Evolutionary conservation across 2,113 vertebrate species (phyloP).

Genomic region (Brienomyrus brachyistius): DNA sequence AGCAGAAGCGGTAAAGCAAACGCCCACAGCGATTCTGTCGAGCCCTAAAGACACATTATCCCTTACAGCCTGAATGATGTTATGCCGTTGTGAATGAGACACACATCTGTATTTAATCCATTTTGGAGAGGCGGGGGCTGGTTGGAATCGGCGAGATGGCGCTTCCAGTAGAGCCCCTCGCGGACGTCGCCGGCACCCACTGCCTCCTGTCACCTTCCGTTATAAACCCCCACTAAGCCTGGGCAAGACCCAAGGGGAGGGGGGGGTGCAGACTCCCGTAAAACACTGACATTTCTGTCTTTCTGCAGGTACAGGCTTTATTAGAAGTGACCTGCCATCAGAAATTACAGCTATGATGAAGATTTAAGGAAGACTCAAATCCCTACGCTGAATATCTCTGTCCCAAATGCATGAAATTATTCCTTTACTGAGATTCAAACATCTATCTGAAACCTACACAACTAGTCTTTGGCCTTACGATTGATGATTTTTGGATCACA

Average conservation of each 20-base stretch:
- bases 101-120: constrained; percentile 8
- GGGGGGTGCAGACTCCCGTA: not conserved
- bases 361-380: not conserved
- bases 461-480: not conserved
- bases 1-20: not conserved
- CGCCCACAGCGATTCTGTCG: not conserved
- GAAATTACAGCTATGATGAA: not conserved
- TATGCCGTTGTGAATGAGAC: not conserved
- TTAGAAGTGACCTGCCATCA: not conserved
- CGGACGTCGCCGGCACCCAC: constrained; percentile 46
- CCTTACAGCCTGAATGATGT: not conserved
- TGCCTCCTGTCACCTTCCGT: constrained; percentile 35
- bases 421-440: not conserved
- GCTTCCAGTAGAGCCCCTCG: constrained; percentile 16
- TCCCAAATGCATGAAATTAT: not conserved
- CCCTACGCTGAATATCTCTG: not conserved
- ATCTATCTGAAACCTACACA: not conserved
- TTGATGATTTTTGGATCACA: constrained; percentile 22
- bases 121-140: not conserved
- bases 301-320: not conserved
- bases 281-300: not conserved
- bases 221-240: constrained; percentile 22
- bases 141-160: not conserved
- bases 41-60: not conserved
- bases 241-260: constrained; percentile 38